A percentile compares a stretch with the other conserved stretches of the same genome.
These are phyloP conservation scores for Enteromius radiatus DNA, from an alignment of 2,797 vertebrate species.

Conservation along the genomic window DNA sequence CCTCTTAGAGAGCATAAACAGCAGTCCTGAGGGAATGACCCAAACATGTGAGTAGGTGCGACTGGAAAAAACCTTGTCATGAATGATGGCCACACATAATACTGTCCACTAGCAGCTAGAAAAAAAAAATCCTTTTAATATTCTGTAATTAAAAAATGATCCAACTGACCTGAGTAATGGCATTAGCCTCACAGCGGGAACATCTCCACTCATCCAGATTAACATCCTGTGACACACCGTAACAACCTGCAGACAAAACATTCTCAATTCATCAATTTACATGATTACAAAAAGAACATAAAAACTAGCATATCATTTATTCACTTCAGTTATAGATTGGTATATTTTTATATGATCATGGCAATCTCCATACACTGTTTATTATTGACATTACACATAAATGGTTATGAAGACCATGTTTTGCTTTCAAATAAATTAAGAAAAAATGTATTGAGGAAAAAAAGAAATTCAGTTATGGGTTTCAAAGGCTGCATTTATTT, in stretches of 20 bases:
- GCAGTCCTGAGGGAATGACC: conserved; percentile 83
- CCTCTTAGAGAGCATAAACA: conserved; percentile 94
- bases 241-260: conserved; percentile 83
- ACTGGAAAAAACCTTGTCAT: conserved; percentile 16
- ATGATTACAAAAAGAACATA: not conserved
- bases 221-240: conserved; percentile 86
- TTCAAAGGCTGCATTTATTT: not conserved
- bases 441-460: not conserved
- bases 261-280: not conserved
- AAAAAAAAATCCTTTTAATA: too few relatives aligned
- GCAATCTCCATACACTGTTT: not conserved
- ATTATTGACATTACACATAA: not conserved
- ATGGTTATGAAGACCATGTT: not conserved
- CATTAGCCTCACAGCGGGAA: conserved; percentile 90
- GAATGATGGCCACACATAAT: not conserved
- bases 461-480: not conserved
- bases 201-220: conserved; percentile 89
- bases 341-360: not conserved
- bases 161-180: conserved; percentile 85
- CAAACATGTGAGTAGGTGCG: not conserved
- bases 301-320: not conserved
- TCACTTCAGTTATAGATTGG: too few relatives aligned
- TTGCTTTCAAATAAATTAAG: not conserved
- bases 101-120: conserved; percentile 2
- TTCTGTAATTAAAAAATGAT: too few relatives aligned